Evolutionary conservation across 2,888 invertebrate genomes (phyloP).

Genomic region (Cephus runcator): DNA sequence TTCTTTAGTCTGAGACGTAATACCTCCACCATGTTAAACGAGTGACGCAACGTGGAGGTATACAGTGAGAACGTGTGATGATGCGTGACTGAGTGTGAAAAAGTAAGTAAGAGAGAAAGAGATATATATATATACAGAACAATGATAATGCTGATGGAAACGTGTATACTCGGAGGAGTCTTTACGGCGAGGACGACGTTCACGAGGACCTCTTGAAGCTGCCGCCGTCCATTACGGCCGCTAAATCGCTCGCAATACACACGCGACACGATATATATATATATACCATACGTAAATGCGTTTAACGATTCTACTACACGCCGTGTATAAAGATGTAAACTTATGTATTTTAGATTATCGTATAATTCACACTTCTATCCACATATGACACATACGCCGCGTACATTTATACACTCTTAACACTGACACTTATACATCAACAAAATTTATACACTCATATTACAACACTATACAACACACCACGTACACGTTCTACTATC

Average conservation of each 20-base stretch:
- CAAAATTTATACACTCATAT: neutral
- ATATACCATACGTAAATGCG: constrained; percentile 43
- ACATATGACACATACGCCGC: constrained; percentile 10
- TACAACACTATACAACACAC: neutral
- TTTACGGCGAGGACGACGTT: neutral
- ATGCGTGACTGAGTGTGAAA: neutral
- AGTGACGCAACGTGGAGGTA: neutral
- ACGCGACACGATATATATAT: neutral
- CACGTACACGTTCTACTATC: neutral
- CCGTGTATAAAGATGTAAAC: constrained; percentile 62
- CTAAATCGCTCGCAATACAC: neutral
- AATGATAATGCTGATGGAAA: neutral
- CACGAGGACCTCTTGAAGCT: neutral
- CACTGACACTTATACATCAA: constrained; percentile 26
- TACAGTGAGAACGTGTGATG: neutral
- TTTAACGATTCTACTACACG: constrained; percentile 53
- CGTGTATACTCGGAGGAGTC: neutral
- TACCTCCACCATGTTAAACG: neutral
- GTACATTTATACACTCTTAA: constrained; percentile 25
- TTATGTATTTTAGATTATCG: constrained; percentile 63
- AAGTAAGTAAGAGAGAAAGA: neutral
- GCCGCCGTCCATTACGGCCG: neutral
- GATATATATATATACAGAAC: neutral
- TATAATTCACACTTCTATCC: constrained; percentile 41
- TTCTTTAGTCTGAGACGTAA: constrained; percentile 19